Percentiles rank a stretch among this genome's conserved stretches.
phyloP scores from a whole-genome alignment of 2,888 invertebrate species.

The Drosophila paranaensis region DNA sequence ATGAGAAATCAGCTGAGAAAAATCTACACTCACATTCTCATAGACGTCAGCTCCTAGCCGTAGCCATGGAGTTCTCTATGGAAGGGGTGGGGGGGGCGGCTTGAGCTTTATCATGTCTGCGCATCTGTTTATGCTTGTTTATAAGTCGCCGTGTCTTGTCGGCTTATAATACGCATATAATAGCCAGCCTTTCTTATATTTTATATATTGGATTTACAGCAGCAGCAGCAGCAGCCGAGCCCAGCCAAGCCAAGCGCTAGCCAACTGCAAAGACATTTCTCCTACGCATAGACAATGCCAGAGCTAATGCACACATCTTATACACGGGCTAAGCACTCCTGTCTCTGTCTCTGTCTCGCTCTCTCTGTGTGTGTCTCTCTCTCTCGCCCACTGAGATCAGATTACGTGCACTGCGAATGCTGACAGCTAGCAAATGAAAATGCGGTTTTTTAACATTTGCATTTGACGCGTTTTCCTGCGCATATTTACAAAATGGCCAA shows the following conservation, averaged over 20 bases:
- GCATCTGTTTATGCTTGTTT: constrained; percentile 31
- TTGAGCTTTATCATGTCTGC: constrained; percentile 5
- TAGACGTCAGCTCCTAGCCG: constrained; percentile 10
- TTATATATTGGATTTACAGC: constrained; percentile 46
- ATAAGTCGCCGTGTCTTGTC: constrained; percentile 26
- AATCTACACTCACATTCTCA: constrained; percentile 38
- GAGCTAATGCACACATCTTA: constrained; percentile 45
- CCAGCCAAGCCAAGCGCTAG: background rate
- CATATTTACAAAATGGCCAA: constrained; percentile 71
- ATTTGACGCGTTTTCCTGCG: constrained; percentile 59
- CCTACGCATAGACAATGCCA: constrained; percentile 33
- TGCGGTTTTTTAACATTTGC: constrained; percentile 77
- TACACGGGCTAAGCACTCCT: background rate
- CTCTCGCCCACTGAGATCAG: constrained; percentile 32
- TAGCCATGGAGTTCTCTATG: background rate
- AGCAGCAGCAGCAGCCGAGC: background rate
- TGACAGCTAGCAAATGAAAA: constrained; percentile 74
- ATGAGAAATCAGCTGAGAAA: constrained; percentile 62
- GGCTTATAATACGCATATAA: constrained; percentile 40
- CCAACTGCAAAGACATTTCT: constrained; percentile 21
- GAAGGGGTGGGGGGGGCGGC: background rate
- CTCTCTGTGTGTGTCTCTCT: background rate
- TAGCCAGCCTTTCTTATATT: constrained; percentile 23
- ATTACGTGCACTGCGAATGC: constrained; percentile 50
- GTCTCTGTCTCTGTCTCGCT: background rate